Evolutionary conservation across 2,888 invertebrate species (phyloP).

Genomic region (Platycheirus albimanus): DNA sequence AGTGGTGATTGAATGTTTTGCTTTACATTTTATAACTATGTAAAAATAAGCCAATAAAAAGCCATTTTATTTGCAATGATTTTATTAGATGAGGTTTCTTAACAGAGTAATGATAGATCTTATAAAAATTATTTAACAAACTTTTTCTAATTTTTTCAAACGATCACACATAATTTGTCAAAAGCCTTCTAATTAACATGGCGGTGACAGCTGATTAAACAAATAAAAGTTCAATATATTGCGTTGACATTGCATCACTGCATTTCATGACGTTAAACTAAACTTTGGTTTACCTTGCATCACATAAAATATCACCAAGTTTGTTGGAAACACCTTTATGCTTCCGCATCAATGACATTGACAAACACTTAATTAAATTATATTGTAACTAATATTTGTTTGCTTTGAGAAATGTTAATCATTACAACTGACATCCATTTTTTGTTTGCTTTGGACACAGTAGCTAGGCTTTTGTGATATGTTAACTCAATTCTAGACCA

Average conservation of each 20-base stretch:
- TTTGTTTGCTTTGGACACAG: slow-evolving; percentile 24
- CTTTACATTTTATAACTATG: too few relatives aligned
- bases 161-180: too few relatives aligned
- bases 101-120: too few relatives aligned
- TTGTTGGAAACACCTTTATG: background rate
- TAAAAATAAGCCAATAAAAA: too few relatives aligned
- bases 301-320: background rate
- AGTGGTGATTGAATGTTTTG: too few relatives aligned
- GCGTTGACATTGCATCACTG: slow-evolving; percentile 1
- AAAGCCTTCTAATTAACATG: background rate
- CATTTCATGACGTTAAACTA: slow-evolving; percentile 7
- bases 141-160: too few relatives aligned
- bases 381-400: slow-evolving; percentile 22
- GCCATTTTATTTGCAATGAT: too few relatives aligned
- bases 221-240: background rate
- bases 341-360: slow-evolving; percentile 41
- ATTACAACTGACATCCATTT: background rate
- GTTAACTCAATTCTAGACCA: too few relatives aligned
- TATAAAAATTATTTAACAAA: too few relatives aligned
- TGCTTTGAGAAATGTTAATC: slow-evolving; percentile 17
- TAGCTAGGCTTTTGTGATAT: too few relatives aligned
- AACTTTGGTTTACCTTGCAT: background rate
- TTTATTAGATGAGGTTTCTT: too few relatives aligned
- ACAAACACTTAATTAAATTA: slow-evolving; percentile 45
- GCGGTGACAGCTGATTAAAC: slow-evolving; percentile 12